Percentiles rank a stretch among this genome's conserved stretches.
phyloP scores from a whole-genome alignment of 2,113 vertebrate genomes.

The Thinocorus orbignyianus region DNA sequence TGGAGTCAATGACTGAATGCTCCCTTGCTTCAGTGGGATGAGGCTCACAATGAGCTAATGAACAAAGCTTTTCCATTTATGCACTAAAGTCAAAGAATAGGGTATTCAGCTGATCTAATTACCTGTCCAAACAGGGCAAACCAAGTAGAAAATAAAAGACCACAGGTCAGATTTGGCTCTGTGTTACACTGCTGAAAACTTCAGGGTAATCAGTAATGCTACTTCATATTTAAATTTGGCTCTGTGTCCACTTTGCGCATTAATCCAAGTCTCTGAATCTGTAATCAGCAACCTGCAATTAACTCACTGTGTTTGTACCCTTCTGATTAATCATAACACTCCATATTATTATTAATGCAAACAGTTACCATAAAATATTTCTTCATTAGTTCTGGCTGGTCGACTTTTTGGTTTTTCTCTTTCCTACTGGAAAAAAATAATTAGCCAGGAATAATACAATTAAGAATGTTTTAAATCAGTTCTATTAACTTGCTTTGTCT shows the following conservation, averaged over 20 bases:
- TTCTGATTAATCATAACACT: slow-evolving; percentile 40
- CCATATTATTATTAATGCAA: not conserved
- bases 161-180: not conserved
- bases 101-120: slow-evolving; percentile 18
- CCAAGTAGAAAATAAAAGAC: not conserved
- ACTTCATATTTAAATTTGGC: not conserved
- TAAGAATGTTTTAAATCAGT: slow-evolving; percentile 12
- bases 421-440: slow-evolving; percentile 54
- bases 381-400: slow-evolving; percentile 60
- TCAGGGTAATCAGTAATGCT: not conserved
- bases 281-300: slow-evolving; percentile 43
- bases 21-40: not conserved
- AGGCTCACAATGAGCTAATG: not conserved
- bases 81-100: not conserved
- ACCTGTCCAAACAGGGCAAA: slow-evolving; percentile 20
- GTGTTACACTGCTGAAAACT: not conserved
- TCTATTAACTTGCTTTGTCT: not conserved
- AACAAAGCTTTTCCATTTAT: slow-evolving; percentile 11
- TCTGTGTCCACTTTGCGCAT: not conserved
- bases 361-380: slow-evolving; percentile 7
- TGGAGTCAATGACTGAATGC: not conserved
- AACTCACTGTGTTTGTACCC: not conserved
- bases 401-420: not conserved
- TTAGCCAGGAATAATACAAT: slow-evolving; percentile 43
- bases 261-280: not conserved